phyloP scores from a whole-genome alignment of 2,797 vertebrate species.

The Acipenser transmontanus region DNA sequence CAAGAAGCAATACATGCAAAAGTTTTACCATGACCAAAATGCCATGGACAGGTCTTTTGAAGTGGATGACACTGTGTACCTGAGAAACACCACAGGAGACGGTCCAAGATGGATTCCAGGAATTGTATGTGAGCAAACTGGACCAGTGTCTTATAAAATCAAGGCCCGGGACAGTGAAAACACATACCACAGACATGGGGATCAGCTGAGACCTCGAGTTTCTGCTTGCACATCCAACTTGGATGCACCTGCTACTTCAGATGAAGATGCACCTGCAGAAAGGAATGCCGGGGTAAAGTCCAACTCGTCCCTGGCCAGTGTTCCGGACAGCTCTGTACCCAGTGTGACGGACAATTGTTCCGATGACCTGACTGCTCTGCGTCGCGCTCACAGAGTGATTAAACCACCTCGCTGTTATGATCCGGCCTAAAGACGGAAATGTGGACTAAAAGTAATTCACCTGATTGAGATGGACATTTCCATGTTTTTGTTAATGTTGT shows the following conservation, averaged over 20 bases:
- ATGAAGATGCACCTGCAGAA: background rate
- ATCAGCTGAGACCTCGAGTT: constrained; percentile 13
- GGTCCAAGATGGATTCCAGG: constrained; percentile 9
- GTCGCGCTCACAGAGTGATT: background rate
- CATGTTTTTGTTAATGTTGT: too few species aligned
- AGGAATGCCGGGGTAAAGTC: background rate
- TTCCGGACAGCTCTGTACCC: background rate
- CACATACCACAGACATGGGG: constrained; percentile 7
- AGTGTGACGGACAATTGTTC: background rate
- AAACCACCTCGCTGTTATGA: constrained; percentile 7
- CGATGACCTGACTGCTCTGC: background rate
- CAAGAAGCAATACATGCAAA: constrained; percentile 11
- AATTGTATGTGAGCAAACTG: constrained; percentile 6
- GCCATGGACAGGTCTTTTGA: constrained; percentile 3
- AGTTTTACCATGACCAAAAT: constrained; percentile 6
- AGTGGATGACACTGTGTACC: constrained; percentile 7
- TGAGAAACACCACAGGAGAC: background rate
- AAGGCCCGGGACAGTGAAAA: constrained; percentile 1
- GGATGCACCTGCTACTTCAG: too few species aligned
- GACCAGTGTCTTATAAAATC: constrained; percentile 10
- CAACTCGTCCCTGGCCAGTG: background rate
- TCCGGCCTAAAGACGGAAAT: background rate
- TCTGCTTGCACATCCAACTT: background rate
- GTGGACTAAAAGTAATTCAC: too few species aligned
- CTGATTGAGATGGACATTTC: too few species aligned